Evolutionary conservation across 2,888 invertebrate species (phyloP).

Genomic region (Caenorhabditis sp.): DNA sequence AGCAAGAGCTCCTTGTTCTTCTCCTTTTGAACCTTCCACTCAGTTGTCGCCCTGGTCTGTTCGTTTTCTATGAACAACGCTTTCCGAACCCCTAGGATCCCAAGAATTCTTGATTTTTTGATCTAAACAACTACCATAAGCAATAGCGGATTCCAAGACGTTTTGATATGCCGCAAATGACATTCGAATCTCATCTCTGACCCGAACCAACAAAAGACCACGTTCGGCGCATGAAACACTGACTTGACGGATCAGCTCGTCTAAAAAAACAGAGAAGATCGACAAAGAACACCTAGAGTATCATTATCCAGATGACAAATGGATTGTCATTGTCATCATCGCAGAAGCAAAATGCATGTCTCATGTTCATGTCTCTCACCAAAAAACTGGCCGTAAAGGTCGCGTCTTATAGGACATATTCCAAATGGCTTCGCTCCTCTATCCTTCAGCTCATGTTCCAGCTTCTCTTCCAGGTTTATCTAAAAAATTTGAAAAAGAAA

Average conservation of each 20-base stretch:
- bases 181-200: slow-evolving; percentile 96
- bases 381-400: slow-evolving; percentile 78
- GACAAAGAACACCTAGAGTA: no score
- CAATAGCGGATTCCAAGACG: slow-evolving; percentile 96
- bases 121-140: slow-evolving; percentile 86
- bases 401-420: slow-evolving; percentile 78
- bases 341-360: no score
- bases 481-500: slow-evolving; percentile 85
- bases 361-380: slow-evolving; percentile 64
- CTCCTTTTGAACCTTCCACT: slow-evolving; percentile 68
- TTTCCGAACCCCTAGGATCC: slow-evolving; percentile 89
- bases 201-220: slow-evolving; percentile 92
- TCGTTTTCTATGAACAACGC: slow-evolving; percentile 93
- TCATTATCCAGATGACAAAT: no score
- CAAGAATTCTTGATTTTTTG: neutral
- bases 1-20: slow-evolving; percentile 66
- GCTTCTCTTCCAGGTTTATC: slow-evolving; percentile 91
- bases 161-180: slow-evolving; percentile 97
- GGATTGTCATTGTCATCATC: no score
- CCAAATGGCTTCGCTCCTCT: slow-evolving; percentile 88
- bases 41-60: slow-evolving; percentile 73
- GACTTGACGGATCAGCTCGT: slow-evolving; percentile 93
- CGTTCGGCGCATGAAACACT: slow-evolving; percentile 97
- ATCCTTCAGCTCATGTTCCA: slow-evolving; percentile 93
- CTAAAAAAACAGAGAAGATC: slow-evolving; percentile 84